Conservation (phyloP, 1,140 invertebrate species). For the Leptinotarsa lineolata region DNA sequence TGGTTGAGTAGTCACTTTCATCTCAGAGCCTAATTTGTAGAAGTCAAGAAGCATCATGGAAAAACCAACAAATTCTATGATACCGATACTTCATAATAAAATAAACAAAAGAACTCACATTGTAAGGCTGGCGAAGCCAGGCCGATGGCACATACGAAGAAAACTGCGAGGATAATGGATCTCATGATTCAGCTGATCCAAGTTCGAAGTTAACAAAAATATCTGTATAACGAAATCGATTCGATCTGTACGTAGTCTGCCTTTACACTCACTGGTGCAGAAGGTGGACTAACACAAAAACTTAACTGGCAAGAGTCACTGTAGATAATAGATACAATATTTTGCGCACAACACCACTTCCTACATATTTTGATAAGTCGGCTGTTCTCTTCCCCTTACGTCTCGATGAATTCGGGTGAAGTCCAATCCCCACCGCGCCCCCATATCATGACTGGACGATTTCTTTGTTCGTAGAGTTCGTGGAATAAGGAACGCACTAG, state of each 20-base stretch:
- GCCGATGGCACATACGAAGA: constrained; percentile 52
- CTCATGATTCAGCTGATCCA: constrained; percentile 55
- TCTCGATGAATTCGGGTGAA: not conserved
- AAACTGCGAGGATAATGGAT: constrained; percentile 51
- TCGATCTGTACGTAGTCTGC: constrained; percentile 54
- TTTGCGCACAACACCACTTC: constrained; percentile 40
- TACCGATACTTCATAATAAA: not conserved
- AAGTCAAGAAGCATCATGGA: too few relatives aligned
- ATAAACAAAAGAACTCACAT: constrained; percentile 57
- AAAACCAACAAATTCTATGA: too few relatives aligned
- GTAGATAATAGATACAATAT: constrained; percentile 18
- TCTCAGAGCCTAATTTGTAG: too few relatives aligned
- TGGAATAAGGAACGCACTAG: not conserved
- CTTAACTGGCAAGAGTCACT: constrained; percentile 14
- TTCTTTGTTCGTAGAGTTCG: constrained; percentile 33
- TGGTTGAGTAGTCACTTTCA: too few relatives aligned
- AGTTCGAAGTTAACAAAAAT: not conserved
- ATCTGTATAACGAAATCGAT: not conserved
- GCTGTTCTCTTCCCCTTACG: not conserved
- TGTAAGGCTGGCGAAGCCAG: constrained; percentile 56
- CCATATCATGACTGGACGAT: constrained; percentile 34
- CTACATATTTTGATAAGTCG: not conserved
- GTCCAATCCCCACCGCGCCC: not conserved
- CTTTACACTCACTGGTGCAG: constrained; percentile 90
- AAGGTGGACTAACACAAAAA: constrained; percentile 64